Percentiles rank a stretch among this genome's conserved stretches.
Conservation (phyloP, 2,113 vertebrate species). For the Dasypus novemcinctus region DNA sequence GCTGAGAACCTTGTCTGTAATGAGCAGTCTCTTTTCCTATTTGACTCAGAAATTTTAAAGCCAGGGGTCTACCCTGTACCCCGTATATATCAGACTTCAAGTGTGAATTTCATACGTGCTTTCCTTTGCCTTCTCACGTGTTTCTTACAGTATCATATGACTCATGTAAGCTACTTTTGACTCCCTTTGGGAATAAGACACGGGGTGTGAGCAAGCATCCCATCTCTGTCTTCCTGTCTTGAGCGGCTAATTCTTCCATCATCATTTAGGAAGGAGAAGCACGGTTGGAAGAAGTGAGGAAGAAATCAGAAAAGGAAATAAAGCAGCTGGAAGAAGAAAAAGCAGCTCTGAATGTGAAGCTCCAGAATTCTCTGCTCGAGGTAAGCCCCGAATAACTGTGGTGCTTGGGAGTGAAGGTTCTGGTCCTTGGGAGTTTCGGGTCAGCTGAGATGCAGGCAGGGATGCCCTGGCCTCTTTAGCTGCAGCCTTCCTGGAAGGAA, state of each 20-base stretch:
- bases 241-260: neutral
- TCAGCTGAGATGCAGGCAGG: neutral
- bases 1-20: neutral
- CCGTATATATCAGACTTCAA: neutral
- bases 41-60: neutral
- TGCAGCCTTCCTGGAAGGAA: neutral
- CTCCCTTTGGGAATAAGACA: neutral
- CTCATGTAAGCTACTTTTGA: neutral
- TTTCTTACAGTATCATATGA: neutral
- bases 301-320: slow-evolving; percentile 84
- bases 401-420: no score
- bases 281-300: slow-evolving; percentile 89
- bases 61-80: neutral
- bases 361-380: slow-evolving; percentile 89
- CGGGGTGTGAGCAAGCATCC: neutral
- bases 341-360: slow-evolving; percentile 84
- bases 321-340: slow-evolving; percentile 87
- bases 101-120: neutral
- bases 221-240: neutral
- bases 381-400: slow-evolving; percentile 73
- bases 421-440: neutral
- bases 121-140: neutral
- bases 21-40: neutral
- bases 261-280: slow-evolving; percentile 83
- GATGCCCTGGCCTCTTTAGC: neutral